Evolutionary conservation across 2,797 vertebrate species (phyloP), one percentile per base, ranked within the genome.

Genomic region (Lepus oiostolus): DNA sequence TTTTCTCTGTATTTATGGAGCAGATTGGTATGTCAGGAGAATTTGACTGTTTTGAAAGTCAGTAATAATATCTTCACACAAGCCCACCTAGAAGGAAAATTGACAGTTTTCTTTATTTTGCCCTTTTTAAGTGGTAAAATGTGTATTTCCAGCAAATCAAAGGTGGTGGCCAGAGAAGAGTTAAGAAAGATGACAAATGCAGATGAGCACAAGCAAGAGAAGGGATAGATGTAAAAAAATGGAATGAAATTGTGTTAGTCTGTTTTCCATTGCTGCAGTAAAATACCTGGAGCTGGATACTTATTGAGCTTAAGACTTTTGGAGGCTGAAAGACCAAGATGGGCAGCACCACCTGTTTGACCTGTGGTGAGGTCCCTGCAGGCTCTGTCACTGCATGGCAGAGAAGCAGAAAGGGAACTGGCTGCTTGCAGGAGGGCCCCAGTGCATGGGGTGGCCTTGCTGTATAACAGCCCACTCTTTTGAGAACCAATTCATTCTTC

Each of bases 1-100:
- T 99, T 98, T 98, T 98, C 98, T 99, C 97, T 98, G 97, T 96
- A 94, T 98, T 99, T 98, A 99, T 99, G 99, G 99, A 99, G 99
- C 99, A 99, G 98, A 98, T 98, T 98, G 97, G 91, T 97, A 97
- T 98, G 97, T 97, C 95, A 79, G 85, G 96, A 97, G 96, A 97
- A 96, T 95, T 92, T 96, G 92, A 95, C 97, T 83, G 47, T 96
- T 96, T 97, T 98, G 14, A 98, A 96, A 98, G 97, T 98, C 97
- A 95, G 93, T 97, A 98, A 98, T 98, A 98, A 95, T 97, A 97
- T 97, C 95, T 98, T 95, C 98, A 98, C 98, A 98, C 98, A 98
- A 97, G 98, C 98, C 98, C 98, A 98, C 98, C 92, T 86, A 96
- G 96, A 97, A 98, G 96, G 97, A 97, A 97, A 97, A 97, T 94